phyloP scores from a whole-genome alignment of 2,113 vertebrate species.

The Spheniscus mendiculus region DNA sequence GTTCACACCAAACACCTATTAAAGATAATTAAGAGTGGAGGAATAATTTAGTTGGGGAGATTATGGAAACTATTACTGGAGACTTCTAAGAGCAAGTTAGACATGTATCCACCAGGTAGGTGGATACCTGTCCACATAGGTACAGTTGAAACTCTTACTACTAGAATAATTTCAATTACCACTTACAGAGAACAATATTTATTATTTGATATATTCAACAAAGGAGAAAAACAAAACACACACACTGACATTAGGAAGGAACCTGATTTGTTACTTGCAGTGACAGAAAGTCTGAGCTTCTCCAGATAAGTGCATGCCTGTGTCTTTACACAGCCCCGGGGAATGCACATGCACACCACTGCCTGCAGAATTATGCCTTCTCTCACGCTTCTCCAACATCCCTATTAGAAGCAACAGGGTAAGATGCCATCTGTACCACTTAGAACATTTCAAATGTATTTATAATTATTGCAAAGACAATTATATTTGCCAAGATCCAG shows the following conservation, averaged over 20 bases:
- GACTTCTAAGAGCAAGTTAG: not conserved
- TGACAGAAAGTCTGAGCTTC: not conserved
- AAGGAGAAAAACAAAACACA: not conserved
- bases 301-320: not conserved
- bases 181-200: not conserved
- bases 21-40: not conserved
- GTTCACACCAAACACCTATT: not conserved
- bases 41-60: not conserved
- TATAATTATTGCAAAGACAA: not conserved
- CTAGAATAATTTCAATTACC: not conserved
- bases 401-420: not conserved
- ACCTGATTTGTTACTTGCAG: not conserved
- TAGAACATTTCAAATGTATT: not conserved
- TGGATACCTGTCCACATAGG: not conserved
- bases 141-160: not conserved
- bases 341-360: not conserved
- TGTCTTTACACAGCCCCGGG: not conserved
- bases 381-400: not conserved
- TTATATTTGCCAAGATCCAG: not conserved
- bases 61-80: not conserved
- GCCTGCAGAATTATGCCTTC: not conserved
- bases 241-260: not conserved
- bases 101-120: not conserved
- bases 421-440: not conserved
- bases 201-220: not conserved